These are phyloP conservation scores for Sebastes schlegelii DNA, from an alignment of 2,113 vertebrate species.

Conservation along the genomic window DNA sequence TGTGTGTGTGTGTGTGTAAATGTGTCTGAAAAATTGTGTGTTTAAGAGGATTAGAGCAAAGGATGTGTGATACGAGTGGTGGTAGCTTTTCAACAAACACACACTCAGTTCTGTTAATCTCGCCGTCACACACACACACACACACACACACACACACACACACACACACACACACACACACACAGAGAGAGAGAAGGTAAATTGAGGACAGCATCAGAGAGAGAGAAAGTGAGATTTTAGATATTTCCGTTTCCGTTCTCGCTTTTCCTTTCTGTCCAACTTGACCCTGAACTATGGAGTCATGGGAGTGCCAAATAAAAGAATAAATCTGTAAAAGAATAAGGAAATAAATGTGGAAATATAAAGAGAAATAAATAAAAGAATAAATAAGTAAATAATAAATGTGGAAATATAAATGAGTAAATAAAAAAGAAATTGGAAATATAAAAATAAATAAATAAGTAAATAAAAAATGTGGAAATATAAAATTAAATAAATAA, in stretches of 20 bases:
- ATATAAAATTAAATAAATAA: no score
- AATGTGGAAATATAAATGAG: no score
- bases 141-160: slow-evolving; percentile 1
- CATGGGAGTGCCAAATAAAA: no score
- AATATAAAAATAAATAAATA: no score
- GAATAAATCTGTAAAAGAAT: no score
- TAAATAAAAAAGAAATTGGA: no score
- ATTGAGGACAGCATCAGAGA: background rate
- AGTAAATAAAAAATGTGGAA: no score
- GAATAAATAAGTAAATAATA: no score
- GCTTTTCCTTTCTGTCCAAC: slow-evolving; percentile 17
- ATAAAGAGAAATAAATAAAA: no score
- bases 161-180: slow-evolving; percentile 18
- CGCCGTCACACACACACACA: background rate
- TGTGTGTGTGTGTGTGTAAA: slow-evolving; percentile 2
- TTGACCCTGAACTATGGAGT: background rate
- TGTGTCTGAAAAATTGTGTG: slow-evolving; percentile 13
- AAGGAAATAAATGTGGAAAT: no score
- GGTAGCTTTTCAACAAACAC: slow-evolving; percentile 22
- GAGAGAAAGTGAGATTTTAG: slow-evolving; percentile 13
- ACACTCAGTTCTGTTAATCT: slow-evolving; percentile 32
- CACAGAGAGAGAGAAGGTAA: background rate
- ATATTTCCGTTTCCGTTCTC: slow-evolving; percentile 8
- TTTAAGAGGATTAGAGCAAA: slow-evolving; percentile 58
- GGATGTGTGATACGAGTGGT: slow-evolving; percentile 13